Evolutionary conservation across 2,888 invertebrate genomes (phyloP), one percentile per base, ranked within the genome.

Genomic region (Hecatera dysodea): DNA sequence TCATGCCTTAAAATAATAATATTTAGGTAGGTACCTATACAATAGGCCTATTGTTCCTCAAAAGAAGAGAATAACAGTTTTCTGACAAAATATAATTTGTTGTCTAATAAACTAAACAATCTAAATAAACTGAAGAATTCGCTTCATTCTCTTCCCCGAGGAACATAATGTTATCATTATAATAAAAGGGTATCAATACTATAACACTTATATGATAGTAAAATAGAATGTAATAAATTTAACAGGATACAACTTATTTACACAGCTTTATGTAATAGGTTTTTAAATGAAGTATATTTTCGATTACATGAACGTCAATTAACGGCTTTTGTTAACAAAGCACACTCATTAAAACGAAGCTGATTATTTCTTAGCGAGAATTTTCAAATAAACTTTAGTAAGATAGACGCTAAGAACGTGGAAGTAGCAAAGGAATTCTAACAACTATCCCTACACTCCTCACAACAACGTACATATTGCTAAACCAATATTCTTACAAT

Each of bases 181-280:
- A 90, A 91, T 94, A 93, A 91, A 94, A 84, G 92, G 91, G 92
- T 95, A 94, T 94, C 90, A 93, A 93, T 92, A 93, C 90, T 91
- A 92, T 94, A 95, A 95, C 95, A 95, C 95, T 95, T 95, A 95
- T 87, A 90, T 84, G 88, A 92, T 95, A 95, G 90, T 95, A 95
- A 95, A 95, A 95, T 95, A 95, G 95, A 95, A 95, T 95, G 95
- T 95, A 92, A 93, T 94, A 95, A 93, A 90, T 95, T 95, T 95
- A 95, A 95, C 95, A 95, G 94, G 94, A 92, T 94, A 90, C 90
- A 95, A 95, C 94, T 95, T 95, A 95, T 95, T 93, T 95, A 95
- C 94, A 95, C 90, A 92, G 91, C 69, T 70, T 84, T 71, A 69
- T 52, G 72, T 80, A 69, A 78, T 75, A 84, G 68, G 69, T 77